Conservation (phyloP, 2,113 vertebrate genomes). For the Bucco capensis region DNA sequence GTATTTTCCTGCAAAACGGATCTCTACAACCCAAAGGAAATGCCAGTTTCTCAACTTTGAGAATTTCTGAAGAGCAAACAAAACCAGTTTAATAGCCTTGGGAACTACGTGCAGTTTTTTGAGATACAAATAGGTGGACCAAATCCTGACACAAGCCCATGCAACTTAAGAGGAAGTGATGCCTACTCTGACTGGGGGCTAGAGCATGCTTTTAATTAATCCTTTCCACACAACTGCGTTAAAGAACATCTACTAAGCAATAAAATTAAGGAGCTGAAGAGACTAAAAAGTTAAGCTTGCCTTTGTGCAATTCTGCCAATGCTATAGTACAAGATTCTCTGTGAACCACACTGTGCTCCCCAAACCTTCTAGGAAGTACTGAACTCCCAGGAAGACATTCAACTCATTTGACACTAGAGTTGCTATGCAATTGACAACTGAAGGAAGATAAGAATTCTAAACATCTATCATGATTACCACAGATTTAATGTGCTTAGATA, state of each 20-base stretch:
- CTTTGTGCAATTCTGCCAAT: background rate
- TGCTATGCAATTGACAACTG: background rate
- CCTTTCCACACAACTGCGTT: background rate
- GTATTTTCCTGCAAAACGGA: background rate
- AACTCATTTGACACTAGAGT: background rate
- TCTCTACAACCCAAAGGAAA: background rate
- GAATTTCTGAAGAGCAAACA: background rate
- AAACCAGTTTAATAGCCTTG: background rate
- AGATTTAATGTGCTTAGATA: background rate
- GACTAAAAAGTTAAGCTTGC: background rate
- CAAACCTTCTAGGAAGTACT: background rate
- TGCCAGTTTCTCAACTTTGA: background rate
- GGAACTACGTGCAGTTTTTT: background rate
- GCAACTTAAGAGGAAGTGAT: background rate
- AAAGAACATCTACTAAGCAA: background rate
- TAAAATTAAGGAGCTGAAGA: background rate
- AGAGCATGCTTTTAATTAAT: background rate
- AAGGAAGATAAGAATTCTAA: background rate
- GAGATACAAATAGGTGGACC: background rate
- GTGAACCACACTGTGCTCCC: background rate
- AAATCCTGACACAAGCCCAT: background rate
- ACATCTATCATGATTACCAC: no score
- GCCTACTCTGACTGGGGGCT: background rate
- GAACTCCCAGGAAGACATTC: background rate
- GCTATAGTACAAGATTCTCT: background rate